Evolutionary conservation across 2,113 vertebrate species (phyloP).

Genomic region (Peromyscus maniculatus): DNA sequence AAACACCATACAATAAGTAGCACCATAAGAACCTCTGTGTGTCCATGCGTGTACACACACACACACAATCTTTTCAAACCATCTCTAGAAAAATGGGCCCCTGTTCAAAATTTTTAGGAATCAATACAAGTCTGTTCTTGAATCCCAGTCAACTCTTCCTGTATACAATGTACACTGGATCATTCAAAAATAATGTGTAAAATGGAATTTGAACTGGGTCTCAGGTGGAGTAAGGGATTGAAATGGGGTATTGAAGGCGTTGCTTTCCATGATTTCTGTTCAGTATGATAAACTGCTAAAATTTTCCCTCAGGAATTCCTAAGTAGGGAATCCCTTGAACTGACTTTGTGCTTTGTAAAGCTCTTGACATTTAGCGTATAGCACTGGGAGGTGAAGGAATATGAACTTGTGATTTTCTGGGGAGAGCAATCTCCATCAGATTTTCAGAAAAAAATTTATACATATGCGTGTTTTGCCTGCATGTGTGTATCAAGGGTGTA

Average conservation of each 20-base stretch:
- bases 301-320: neutral
- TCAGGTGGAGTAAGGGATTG: neutral
- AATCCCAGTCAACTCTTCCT: neutral
- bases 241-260: neutral
- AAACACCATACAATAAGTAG: neutral
- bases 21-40: neutral
- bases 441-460: neutral
- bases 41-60: neutral
- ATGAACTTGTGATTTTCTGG: neutral
- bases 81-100: slow-evolving; percentile 26
- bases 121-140: neutral
- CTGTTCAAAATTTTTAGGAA: neutral
- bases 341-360: neutral
- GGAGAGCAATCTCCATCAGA: neutral
- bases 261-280: neutral
- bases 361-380: neutral
- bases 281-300: neutral
- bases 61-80: slow-evolving; percentile 30
- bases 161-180: neutral
- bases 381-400: neutral
- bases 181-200: neutral
- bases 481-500: neutral
- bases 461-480: neutral
- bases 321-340: neutral
- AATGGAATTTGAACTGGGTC: neutral